These are phyloP conservation scores for Tetrao urogallus DNA, from an alignment of 2,113 vertebrate species.

Conservation along the genomic window DNA sequence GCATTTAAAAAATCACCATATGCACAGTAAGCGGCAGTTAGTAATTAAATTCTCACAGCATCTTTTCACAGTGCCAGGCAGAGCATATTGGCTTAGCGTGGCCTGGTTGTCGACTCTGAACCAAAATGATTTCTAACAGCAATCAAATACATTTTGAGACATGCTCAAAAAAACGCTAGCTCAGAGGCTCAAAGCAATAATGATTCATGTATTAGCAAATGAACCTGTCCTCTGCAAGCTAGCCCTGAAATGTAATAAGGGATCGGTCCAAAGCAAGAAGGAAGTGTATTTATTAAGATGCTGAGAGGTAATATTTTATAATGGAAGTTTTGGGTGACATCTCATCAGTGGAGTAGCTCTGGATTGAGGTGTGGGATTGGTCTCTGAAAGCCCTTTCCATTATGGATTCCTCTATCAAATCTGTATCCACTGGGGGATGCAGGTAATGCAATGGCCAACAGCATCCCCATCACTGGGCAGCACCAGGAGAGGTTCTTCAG, in stretches of 20 bases:
- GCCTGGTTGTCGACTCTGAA: slow-evolving; percentile 54
- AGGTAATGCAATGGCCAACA: background rate
- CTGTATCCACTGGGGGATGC: background rate
- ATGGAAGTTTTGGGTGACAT: background rate
- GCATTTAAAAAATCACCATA: slow-evolving; percentile 49
- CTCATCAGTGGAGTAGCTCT: background rate
- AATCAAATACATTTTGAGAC: slow-evolving; percentile 69
- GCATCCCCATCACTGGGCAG: too few relatives aligned
- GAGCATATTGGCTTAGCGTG: slow-evolving; percentile 67
- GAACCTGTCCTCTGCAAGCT: slow-evolving; percentile 48
- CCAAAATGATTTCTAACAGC: slow-evolving; percentile 70
- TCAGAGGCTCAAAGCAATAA: slow-evolving; percentile 66
- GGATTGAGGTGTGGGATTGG: background rate
- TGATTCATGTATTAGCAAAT: slow-evolving; percentile 69
- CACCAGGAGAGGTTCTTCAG: background rate
- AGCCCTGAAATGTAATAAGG: slow-evolving; percentile 4
- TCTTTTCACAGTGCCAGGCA: slow-evolving; percentile 58
- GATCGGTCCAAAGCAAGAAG: background rate
- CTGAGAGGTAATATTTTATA: slow-evolving; percentile 5
- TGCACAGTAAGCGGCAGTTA: slow-evolving; percentile 60
- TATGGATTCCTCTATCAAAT: background rate
- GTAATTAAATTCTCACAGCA: slow-evolving; percentile 73
- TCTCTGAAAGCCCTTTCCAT: background rate
- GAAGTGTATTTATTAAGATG: background rate
- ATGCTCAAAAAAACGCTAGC: slow-evolving; percentile 50